Conservation (phyloP, 2,797 vertebrate species). For the Onychomys leucogaster region DNA sequence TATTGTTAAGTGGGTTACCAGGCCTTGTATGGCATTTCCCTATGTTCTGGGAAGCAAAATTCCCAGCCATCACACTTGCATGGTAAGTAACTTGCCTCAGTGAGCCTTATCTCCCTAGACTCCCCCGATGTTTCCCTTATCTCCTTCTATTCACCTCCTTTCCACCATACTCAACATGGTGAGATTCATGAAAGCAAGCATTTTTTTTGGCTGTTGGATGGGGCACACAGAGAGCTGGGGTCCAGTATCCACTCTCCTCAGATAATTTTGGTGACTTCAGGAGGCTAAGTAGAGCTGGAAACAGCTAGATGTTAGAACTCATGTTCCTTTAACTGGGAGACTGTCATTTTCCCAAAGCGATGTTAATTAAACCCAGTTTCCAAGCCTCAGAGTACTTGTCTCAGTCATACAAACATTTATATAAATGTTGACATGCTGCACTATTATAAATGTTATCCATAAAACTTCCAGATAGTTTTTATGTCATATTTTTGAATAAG, state of each 20-base stretch:
- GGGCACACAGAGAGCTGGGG: rapidly evolving
- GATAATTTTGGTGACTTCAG: not conserved
- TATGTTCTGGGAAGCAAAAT: not conserved
- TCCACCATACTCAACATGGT: too few species aligned
- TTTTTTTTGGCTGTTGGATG: not conserved
- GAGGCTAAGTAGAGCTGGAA: not conserved
- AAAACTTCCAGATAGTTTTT: not conserved
- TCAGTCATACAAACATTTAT: not conserved
- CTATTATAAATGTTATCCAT: not conserved
- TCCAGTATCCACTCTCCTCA: not conserved
- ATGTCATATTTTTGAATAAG: not conserved
- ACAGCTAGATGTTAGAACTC: not conserved
- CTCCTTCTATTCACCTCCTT: not conserved
- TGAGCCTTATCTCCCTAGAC: not conserved
- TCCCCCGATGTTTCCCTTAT: not conserved
- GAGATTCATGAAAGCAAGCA: rapidly evolving
- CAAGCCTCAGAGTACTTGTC: not conserved
- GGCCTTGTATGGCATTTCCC: too few species aligned
- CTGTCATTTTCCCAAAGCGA: not conserved
- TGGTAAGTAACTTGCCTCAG: not conserved
- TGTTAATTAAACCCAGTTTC: not conserved
- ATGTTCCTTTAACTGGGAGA: not conserved
- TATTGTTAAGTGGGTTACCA: not conserved
- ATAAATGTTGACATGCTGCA: not conserved
- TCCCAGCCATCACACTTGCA: not conserved